Conservation (phyloP, 1,140 invertebrate species). For the Chlorops oryzae region DNA sequence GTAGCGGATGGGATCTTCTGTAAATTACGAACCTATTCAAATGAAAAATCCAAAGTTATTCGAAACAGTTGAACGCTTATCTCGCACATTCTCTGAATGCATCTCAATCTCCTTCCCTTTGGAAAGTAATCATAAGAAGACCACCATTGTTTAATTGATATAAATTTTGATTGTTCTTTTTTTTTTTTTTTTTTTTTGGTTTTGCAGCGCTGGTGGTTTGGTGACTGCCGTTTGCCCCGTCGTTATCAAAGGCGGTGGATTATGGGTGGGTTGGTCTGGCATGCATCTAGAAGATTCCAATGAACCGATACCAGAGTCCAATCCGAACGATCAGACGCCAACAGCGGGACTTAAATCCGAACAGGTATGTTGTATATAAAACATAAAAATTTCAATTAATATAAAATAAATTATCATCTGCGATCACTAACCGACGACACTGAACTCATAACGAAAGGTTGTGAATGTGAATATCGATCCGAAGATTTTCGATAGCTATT, state of each 20-base stretch:
- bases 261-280: constrained; percentile 88
- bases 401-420: background rate
- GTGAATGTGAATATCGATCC: constrained; percentile 71
- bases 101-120: no score
- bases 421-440: no score
- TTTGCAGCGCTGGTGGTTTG: constrained; percentile 71
- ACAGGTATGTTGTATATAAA: constrained; percentile 56
- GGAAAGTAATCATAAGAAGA: no score
- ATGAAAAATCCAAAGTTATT: no score
- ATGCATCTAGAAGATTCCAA: constrained; percentile 65
- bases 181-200: constrained; percentile 9
- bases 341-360: constrained; percentile 75
- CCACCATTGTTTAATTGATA: no score
- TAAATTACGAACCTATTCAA: no score
- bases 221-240: constrained; percentile 87
- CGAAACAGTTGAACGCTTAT: no score
- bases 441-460: constrained; percentile 55
- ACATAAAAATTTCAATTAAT: background rate
- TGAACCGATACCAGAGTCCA: constrained; percentile 76
- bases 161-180: background rate
- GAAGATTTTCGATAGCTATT: constrained; percentile 73
- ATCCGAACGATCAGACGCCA: constrained; percentile 74
- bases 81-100: no score
- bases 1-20: no score
- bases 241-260: constrained; percentile 72